A percentile compares a stretch with the other conserved stretches of the same genome.
Conservation (phyloP, 2,888 invertebrate genomes). For the Leptinotarsa peninsularis region DNA sequence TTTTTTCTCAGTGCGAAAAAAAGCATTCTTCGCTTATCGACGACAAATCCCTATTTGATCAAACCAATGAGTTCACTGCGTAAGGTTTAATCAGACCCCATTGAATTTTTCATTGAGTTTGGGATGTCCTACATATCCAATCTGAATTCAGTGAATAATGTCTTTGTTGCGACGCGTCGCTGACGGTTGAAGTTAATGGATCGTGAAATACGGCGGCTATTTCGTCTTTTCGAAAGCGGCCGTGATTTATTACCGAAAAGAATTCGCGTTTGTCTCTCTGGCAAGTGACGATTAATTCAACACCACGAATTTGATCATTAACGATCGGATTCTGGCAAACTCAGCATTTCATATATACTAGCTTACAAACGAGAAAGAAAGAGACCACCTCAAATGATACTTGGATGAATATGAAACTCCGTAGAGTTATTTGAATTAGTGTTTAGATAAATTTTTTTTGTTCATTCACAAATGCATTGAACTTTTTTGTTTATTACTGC, state of each 20-base stretch:
- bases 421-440: too few relatives aligned
- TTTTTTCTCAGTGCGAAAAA: too few relatives aligned
- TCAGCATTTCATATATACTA: too few relatives aligned
- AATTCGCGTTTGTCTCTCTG: conserved; percentile 29
- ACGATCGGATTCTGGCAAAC: conserved; percentile 19
- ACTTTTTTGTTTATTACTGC: too few relatives aligned
- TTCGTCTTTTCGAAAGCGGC: conserved; percentile 1
- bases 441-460: too few relatives aligned
- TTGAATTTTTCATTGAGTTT: not conserved
- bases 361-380: too few relatives aligned
- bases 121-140: not conserved
- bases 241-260: not conserved
- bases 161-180: conserved; percentile 4
- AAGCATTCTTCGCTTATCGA: not conserved
- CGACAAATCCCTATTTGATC: not conserved
- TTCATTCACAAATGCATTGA: too few relatives aligned
- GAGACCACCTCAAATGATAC: too few relatives aligned
- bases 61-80: not conserved
- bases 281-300: conserved; percentile 34
- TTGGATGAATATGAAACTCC: too few relatives aligned
- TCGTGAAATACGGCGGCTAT: conserved; percentile 13
- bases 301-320: conserved; percentile 26
- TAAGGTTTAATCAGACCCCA: not conserved
- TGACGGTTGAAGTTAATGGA: conserved; percentile 7
- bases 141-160: conserved; percentile 1